These are phyloP conservation scores for Lycophotia porphyrea DNA, from an alignment of 2,888 invertebrate species.

Conservation along the genomic window DNA sequence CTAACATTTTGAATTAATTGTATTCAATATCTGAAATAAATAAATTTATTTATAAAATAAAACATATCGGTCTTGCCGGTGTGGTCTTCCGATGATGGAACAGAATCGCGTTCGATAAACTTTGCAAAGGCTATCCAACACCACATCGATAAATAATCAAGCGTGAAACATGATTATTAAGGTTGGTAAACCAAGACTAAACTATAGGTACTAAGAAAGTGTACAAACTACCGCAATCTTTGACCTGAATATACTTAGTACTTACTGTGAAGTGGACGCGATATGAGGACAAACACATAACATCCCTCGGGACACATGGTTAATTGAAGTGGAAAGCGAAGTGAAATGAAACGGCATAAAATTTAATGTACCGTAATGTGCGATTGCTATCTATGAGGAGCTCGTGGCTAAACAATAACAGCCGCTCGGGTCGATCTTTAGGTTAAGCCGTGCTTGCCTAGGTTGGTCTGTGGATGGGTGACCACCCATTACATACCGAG, in stretches of 20 bases:
- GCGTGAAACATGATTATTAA: background rate
- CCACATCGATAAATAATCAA: background rate
- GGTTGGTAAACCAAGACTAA: background rate
- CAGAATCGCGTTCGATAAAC: background rate
- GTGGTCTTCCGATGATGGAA: background rate
- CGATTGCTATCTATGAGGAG: conserved; percentile 31
- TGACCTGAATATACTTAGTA: conserved; percentile 23
- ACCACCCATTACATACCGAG: too few relatives aligned
- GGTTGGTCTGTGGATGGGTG: too few relatives aligned
- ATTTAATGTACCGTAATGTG: conserved; percentile 55
- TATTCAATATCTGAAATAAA: background rate
- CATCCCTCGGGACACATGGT: conserved; percentile 41
- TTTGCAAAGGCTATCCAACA: background rate
- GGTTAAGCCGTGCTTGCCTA: too few relatives aligned
- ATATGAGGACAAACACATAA: conserved; percentile 34
- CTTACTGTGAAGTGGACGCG: conserved; percentile 11
- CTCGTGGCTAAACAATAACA: too few relatives aligned
- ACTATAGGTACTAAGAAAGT: background rate
- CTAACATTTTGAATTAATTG: background rate
- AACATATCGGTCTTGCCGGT: too few relatives aligned
- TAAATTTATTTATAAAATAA: background rate
- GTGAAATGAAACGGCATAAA: conserved; percentile 55
- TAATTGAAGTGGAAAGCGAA: conserved; percentile 59
- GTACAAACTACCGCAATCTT: conserved; percentile 14
- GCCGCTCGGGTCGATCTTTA: too few relatives aligned